These are phyloP conservation scores for Mythimna ferrago DNA, from an alignment of 2,888 invertebrate species.

Conservation along the genomic window DNA sequence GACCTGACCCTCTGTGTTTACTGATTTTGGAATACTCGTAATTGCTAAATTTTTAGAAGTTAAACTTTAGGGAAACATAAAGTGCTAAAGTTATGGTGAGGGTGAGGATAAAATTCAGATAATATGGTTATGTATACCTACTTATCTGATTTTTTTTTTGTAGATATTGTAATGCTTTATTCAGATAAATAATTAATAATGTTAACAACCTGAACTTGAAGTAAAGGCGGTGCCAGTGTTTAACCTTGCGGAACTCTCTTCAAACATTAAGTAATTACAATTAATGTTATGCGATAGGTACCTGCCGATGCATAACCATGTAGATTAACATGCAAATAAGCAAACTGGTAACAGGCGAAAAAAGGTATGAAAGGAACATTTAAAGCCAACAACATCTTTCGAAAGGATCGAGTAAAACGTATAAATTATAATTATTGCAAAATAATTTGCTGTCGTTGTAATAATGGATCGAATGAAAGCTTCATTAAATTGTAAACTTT, in stretches of 20 bases:
- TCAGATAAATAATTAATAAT: not conserved
- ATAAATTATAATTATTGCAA: slow-evolving; percentile 28
- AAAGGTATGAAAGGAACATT: slow-evolving; percentile 6
- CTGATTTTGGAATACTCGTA: slow-evolving; percentile 31
- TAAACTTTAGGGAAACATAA: slow-evolving; percentile 2
- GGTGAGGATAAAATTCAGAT: not conserved
- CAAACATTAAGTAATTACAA: slow-evolving; percentile 6
- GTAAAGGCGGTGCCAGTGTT: not conserved
- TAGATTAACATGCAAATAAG: slow-evolving; percentile 20
- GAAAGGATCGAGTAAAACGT: slow-evolving; percentile 27
- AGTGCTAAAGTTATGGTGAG: not conserved
- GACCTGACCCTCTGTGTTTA: slow-evolving; percentile 24
- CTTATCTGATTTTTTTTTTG: not conserved
- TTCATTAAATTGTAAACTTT: slow-evolving; percentile 7
- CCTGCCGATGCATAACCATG: slow-evolving; percentile 3
- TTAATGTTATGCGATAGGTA: not conserved
- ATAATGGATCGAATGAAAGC: slow-evolving; percentile 15
- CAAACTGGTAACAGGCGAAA: not conserved
- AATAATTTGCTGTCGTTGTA: slow-evolving; percentile 22
- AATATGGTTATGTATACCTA: not conserved
- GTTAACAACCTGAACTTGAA: not conserved
- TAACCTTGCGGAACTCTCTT: slow-evolving; percentile 3
- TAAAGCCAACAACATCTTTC: slow-evolving; percentile 2
- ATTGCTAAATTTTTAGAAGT: slow-evolving; percentile 20
- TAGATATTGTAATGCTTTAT: not conserved